Percentiles rank a stretch among this genome's conserved stretches.
These are phyloP conservation scores for Lepidurus apus DNA, from an alignment of 1,140 invertebrate genomes.

Conservation along the genomic window DNA sequence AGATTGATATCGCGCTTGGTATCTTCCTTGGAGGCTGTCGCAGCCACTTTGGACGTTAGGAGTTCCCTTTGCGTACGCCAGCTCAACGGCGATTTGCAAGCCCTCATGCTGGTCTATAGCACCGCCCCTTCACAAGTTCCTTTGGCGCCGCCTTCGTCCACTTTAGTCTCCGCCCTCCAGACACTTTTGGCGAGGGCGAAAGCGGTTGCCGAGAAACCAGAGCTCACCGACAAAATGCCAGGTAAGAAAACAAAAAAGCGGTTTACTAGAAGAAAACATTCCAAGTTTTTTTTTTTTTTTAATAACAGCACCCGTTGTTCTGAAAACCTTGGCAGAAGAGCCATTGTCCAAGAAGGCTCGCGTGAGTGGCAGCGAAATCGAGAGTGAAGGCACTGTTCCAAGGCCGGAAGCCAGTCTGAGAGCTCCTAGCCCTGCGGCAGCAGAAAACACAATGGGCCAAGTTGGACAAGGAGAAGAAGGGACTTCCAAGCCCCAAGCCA, in stretches of 20 bases:
- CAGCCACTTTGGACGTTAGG: background rate
- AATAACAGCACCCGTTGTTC: no score
- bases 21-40: background rate
- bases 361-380: background rate
- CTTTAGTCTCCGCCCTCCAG: background rate
- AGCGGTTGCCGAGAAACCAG: background rate
- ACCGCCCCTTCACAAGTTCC: background rate
- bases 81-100: constrained; percentile 6
- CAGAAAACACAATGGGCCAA: background rate
- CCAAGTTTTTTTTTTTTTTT: background rate
- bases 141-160: background rate
- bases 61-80: background rate
- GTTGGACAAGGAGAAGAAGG: background rate
- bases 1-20: constrained; percentile 8
- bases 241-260: background rate
- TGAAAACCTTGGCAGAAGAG: background rate
- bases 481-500: background rate
- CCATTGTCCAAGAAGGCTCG: background rate
- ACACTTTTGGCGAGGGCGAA: background rate
- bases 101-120: background rate
- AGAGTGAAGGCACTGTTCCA: background rate
- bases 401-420: background rate
- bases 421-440: background rate
- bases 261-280: background rate
- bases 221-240: background rate